phyloP scores from a whole-genome alignment of 1,140 invertebrate species.

The Streblospio benedicti region DNA sequence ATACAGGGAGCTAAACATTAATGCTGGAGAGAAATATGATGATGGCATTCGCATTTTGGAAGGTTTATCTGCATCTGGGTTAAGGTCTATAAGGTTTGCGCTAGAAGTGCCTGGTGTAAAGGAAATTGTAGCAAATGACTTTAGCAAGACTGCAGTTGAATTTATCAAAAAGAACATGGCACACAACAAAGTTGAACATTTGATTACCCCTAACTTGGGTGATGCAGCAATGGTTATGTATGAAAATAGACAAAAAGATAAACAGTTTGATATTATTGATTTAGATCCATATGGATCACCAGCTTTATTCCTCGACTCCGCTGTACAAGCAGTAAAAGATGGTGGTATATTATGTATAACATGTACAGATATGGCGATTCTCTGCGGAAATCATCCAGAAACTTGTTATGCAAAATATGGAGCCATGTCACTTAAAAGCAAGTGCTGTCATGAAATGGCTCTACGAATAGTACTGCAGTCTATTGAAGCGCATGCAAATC shows the following conservation, averaged over 20 bases:
- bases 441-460: conserved; percentile 92
- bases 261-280: conserved; percentile 82
- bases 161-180: conserved; percentile 74
- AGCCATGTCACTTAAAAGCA: conserved; percentile 72
- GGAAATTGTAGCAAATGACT: conserved; percentile 86
- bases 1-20: neutral
- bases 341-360: conserved; percentile 74
- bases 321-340: conserved; percentile 57
- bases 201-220: conserved; percentile 56
- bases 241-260: conserved; percentile 55
- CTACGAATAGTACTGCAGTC: conserved; percentile 82
- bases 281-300: conserved; percentile 97
- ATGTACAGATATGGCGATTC: conserved; percentile 93
- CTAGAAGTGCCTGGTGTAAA: conserved; percentile 78
- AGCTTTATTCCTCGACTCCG: conserved; percentile 82
- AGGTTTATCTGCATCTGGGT: conserved; percentile 87
- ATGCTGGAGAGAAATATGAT: conserved; percentile 18
- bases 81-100: conserved; percentile 91
- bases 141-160: conserved; percentile 75
- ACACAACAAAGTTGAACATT: conserved; percentile 65
- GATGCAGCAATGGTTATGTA: conserved; percentile 50
- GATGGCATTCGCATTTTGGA: conserved; percentile 62
- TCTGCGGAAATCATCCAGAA: conserved; percentile 91
- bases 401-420: conserved; percentile 93
- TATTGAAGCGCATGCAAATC: conserved; percentile 81